Evolutionary conservation across 2,888 invertebrate genomes (phyloP).

Genomic region (Scaptomyza polygonia): DNA sequence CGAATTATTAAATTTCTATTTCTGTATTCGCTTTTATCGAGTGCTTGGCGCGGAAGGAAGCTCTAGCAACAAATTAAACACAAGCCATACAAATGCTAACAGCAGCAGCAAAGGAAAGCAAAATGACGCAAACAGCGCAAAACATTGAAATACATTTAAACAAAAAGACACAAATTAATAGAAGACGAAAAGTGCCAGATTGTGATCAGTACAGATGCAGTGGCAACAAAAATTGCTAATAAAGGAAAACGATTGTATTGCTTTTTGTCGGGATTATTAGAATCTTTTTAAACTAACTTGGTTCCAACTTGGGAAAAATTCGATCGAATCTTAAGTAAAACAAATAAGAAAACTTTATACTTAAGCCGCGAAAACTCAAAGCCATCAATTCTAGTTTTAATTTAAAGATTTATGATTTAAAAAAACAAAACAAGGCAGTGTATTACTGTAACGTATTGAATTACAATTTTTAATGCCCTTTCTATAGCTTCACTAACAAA

Average conservation of each 20-base stretch:
- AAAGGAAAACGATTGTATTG: constrained; percentile 12
- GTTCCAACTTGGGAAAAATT: no score
- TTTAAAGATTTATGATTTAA: no score
- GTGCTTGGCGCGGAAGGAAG: constrained; percentile 25
- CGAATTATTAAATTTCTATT: constrained; percentile 39
- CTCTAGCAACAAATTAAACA: constrained; percentile 44
- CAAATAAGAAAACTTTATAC: no score
- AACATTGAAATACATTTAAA: constrained; percentile 30
- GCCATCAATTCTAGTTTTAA: no score
- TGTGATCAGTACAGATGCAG: constrained; percentile 23
- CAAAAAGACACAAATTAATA: background rate
- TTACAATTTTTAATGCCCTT: no score
- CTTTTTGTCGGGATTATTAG: background rate
- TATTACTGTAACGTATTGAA: no score
- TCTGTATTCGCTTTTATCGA: constrained; percentile 14
- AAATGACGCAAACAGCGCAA: constrained; percentile 40
- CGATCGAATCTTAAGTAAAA: no score
- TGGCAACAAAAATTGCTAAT: constrained; percentile 6
- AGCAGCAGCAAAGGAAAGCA: constrained; percentile 17
- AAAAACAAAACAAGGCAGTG: no score
- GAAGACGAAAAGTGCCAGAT: constrained; percentile 24
- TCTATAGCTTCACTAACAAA: no score
- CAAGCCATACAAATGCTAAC: constrained; percentile 50
- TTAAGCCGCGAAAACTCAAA: no score
- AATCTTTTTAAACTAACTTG: background rate